A percentile compares a stretch with the other conserved stretches of the same genome.
Evolutionary conservation across 2,888 invertebrate genomes (phyloP).

Genomic region (Apamea epomidion): DNA sequence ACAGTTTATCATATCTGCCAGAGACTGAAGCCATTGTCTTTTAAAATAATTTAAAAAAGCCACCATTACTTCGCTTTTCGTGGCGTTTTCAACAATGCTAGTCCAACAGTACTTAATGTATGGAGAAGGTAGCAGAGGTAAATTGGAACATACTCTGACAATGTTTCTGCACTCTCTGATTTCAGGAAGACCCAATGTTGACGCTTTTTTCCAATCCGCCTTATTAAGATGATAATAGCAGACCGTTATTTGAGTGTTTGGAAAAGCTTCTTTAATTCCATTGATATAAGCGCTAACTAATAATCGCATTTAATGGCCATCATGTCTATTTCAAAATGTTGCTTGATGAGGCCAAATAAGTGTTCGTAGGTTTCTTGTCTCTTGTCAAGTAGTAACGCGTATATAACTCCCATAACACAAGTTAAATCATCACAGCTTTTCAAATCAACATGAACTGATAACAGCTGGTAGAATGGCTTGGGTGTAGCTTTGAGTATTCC

Average conservation of each 20-base stretch:
- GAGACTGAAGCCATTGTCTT: neutral
- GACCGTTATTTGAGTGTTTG: neutral
- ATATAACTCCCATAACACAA: neutral
- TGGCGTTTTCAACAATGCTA: neutral
- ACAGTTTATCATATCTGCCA: slow-evolving; percentile 2
- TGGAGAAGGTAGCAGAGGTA: neutral
- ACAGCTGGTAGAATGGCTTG: neutral
- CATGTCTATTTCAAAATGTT: slow-evolving; percentile 10
- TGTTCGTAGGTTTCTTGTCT: slow-evolving; percentile 4
- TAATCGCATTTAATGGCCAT: neutral
- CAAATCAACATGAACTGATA: neutral
- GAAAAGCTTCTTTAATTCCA: slow-evolving; percentile 7
- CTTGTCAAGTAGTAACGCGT: slow-evolving; percentile 3
- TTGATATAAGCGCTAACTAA: neutral
- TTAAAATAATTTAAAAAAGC: neutral
- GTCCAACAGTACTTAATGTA: neutral
- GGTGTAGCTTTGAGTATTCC: neutral
- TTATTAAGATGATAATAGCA: neutral
- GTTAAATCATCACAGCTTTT: neutral
- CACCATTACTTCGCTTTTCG: neutral
- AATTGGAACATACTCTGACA: neutral
- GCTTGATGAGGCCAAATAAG: slow-evolving; percentile 8
- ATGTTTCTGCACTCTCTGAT: neutral
- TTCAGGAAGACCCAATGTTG: slow-evolving; percentile 3
- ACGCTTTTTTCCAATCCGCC: neutral